phyloP scores from a whole-genome alignment of 2,797 vertebrate species.

The Sebastes nivosus region DNA sequence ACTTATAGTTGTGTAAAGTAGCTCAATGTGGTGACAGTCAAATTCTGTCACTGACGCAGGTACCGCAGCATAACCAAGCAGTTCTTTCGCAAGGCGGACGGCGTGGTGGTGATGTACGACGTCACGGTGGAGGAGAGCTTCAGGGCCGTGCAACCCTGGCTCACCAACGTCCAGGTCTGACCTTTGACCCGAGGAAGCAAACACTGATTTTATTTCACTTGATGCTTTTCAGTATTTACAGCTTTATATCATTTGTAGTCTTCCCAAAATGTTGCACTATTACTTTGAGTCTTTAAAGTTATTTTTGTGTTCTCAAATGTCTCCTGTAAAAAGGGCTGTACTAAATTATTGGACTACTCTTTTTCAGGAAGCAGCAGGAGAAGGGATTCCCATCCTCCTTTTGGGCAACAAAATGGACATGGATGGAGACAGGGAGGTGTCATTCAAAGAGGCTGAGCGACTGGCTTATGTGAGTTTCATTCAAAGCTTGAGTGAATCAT shows the following conservation, averaged over 20 bases:
- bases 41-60: conserved; percentile 63
- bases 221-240: neutral
- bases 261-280: neutral
- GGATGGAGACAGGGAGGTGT: conserved; percentile 86
- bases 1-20: neutral
- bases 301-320: too few species aligned
- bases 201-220: neutral
- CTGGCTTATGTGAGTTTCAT: conserved; percentile 85
- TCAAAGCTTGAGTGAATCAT: neutral
- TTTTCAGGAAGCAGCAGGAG: conserved; percentile 86
- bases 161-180: conserved; percentile 88
- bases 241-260: neutral
- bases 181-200: neutral
- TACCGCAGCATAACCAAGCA: conserved; percentile 93
- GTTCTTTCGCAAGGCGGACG: conserved; percentile 93
- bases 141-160: conserved; percentile 87
- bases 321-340: neutral
- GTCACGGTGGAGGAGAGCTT: conserved; percentile 89
- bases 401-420: conserved; percentile 93
- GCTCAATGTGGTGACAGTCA: neutral
- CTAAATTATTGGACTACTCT: neutral
- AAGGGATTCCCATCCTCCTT: conserved; percentile 87
- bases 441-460: conserved; percentile 84
- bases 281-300: neutral
- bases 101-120: conserved; percentile 91